Evolutionary conservation across 2,113 vertebrate genomes (phyloP), one percentile per base, ranked within the genome.

Genomic region (Malurus melanocephalus): DNA sequence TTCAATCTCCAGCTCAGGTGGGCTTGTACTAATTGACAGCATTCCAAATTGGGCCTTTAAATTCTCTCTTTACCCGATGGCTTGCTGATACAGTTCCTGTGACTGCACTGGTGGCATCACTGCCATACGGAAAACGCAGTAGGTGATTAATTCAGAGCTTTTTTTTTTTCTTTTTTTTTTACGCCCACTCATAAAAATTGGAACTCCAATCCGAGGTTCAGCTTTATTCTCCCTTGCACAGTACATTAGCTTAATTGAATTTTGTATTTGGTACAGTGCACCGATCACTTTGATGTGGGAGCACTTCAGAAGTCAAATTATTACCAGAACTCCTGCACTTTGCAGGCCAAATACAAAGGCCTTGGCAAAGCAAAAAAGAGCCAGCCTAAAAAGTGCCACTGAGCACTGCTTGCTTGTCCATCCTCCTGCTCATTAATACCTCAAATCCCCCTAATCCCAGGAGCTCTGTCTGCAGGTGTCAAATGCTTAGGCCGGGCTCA

Each of bases 181-280:
- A 42, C 59, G 68, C 56, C 53, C 61, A 64, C 49, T 88, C 55
- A 69, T 73, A 90, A 86, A 90, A 94, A 62, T 72, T 79, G 32
- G 74, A 83, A 53, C 66, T 81, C 2, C 3, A 49, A 56, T 72
- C 15, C 43, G 32, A 92, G 60, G 55, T 81, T 91, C 52, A 45
- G 27, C 78, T 88, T 88, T 81, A 55, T 88, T 93, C 80, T 90
- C 48, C 48, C 59, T 53, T 24, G 10, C 5, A 11, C 51, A 72
- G 67, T 81, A 45, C 77, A 90, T 93, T 93, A 69, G 77, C 55
- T 90, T 88, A 94, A 94, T 93, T 88, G 43, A 40, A 64, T 85
- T 88, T 62, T 69, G 48, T 72, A 32, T 79, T 89, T 69, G 71
- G 71, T 87, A 61, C 55, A 56, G 55, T 23, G 51, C 80, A 69